Base-by-base conservation (phyloP, 2,797 vertebrate species). In the Rhynchonycteris naso region DNA sequence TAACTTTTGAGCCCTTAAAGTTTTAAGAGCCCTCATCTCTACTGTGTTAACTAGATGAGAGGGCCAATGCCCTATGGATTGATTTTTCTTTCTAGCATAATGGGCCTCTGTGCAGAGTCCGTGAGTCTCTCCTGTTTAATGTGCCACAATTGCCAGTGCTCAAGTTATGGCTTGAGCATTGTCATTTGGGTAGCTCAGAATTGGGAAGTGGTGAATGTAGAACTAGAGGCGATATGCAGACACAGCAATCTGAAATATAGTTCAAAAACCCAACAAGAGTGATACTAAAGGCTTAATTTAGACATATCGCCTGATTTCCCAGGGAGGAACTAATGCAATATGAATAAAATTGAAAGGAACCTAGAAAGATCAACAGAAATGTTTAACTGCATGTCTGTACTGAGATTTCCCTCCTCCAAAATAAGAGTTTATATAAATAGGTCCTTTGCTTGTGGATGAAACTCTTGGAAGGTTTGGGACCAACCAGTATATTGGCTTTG, bases 81-180 rank as follows among this genome's bases (percentile, higher is more conserved):
- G 95, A 96, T 94, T 97, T 96, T 96, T 78, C 92, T 96, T 81
- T 93, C 95, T 87, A 74, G 78, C 30, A 80, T 95, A 95, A 97
- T 95, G 94, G 81, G 90, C 58, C 54, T 94, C 85, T 76, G 47
- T 58, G 28, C 74, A 94, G 78, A 33, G 50, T 85, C 93, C 52
- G 59, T 94, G 92, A 85, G 38, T 81, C 74, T 90, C 74, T 92
- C 78, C 59, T 80, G 54, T 94, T 82, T 94, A 94, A 96, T 86
- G 59, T 9, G 19, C 69, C 71, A 15, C 92, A 65, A 91, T 96
- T 93, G 90, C 72, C 78, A 30, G 11, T 24, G 33, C 80, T 96
- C 9, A 7, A 69, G 71, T 92, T 88, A 82, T 28, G 76, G 68
- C 19, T 6, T 30, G 56, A 65, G 63, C 72, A 50, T 85, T 16